phyloP scores from a whole-genome alignment of 2,797 vertebrate genomes.

The Salarias fasciatus region DNA sequence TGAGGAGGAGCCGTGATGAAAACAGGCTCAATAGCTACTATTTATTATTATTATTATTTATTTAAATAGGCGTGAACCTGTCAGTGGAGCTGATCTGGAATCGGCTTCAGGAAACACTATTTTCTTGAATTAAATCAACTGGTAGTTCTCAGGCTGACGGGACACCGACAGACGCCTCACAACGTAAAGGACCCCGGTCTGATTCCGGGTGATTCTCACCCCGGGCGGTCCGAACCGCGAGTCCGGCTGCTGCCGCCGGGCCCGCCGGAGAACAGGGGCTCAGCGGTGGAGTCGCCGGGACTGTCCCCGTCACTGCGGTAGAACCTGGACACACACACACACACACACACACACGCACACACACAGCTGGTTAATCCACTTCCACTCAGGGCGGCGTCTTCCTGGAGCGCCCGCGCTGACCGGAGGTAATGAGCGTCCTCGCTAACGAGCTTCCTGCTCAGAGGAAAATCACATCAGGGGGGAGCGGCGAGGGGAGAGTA shows the following conservation, averaged over 20 bases:
- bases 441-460: constrained; percentile 69
- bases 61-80: too few species aligned
- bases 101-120: too few species aligned
- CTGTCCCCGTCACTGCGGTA: constrained; percentile 93
- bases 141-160: too few species aligned
- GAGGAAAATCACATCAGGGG: constrained; percentile 65
- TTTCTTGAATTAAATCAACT: too few species aligned
- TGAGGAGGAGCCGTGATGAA: too few species aligned
- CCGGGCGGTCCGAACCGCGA: constrained; percentile 87
- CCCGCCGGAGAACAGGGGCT: constrained; percentile 91
- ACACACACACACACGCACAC: constrained; percentile 59
- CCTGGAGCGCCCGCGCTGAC: constrained; percentile 59
- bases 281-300: constrained; percentile 90
- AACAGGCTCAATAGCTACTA: too few species aligned
- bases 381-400: constrained; percentile 47
- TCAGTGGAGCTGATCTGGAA: too few species aligned
- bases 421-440: constrained; percentile 53
- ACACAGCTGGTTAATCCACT: constrained; percentile 37
- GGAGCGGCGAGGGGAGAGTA: background rate
- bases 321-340: constrained; percentile 82
- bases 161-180: too few species aligned
- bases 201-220: constrained; percentile 63
- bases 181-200: too few species aligned
- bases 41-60: too few species aligned
- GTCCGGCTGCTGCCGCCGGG: constrained; percentile 86